Conservation (phyloP, 2,113 vertebrate genomes). For the Neolamprologus kungweensis region DNA sequence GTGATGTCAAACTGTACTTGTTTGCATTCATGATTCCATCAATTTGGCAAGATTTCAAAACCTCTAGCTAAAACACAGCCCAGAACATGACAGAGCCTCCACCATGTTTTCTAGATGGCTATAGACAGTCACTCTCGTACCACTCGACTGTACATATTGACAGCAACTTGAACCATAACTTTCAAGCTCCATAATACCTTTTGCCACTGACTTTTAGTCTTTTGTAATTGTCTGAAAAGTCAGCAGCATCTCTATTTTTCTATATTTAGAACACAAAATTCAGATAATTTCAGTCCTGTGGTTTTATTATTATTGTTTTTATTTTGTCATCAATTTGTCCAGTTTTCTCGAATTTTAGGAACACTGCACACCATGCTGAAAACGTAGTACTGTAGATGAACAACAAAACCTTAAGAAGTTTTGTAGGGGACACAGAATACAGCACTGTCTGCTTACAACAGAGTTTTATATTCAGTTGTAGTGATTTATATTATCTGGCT, state of each 20-base stretch:
- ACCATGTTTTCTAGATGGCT: neutral
- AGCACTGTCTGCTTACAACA: neutral
- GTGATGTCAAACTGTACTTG: neutral
- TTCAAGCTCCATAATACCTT: neutral
- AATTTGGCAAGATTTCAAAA: neutral
- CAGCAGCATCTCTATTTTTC: neutral
- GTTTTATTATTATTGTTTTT: accelerated
- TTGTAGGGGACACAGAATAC: neutral
- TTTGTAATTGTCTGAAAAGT: neutral
- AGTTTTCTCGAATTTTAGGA: neutral
- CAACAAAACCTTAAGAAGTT: neutral
- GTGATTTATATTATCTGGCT: neutral
- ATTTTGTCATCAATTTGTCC: neutral
- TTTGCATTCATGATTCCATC: neutral
- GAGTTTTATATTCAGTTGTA: neutral
- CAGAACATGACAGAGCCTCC: neutral
- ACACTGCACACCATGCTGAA: neutral
- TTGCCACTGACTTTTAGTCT: neutral
- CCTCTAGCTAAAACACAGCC: accelerated
- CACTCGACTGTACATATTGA: neutral
- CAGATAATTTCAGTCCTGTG: neutral
- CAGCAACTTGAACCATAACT: neutral
- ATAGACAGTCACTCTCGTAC: neutral
- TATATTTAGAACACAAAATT: neutral
- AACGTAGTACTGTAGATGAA: neutral